phyloP scores from a whole-genome alignment of 1,140 invertebrate genomes.

The Ceratosolen solmsi region DNA sequence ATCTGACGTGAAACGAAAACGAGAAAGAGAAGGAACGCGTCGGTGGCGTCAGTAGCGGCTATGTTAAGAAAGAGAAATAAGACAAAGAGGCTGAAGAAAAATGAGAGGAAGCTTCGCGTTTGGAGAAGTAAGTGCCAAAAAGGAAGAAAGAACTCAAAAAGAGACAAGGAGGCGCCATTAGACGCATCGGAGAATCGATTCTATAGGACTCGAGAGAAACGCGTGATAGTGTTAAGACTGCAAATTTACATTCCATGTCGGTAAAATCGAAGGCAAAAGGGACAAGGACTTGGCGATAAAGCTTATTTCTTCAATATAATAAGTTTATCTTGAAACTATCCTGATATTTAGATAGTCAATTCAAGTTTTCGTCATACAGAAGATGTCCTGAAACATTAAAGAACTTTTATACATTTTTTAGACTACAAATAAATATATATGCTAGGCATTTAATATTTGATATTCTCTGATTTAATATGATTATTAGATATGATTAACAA shows the following conservation, averaged over 20 bases:
- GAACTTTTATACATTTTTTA: too few relatives aligned
- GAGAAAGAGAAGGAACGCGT: slow-evolving; percentile 40
- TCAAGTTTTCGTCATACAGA: background rate
- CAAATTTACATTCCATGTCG: slow-evolving; percentile 7
- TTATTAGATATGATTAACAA: too few relatives aligned
- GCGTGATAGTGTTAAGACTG: slow-evolving; percentile 24
- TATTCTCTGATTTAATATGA: too few relatives aligned
- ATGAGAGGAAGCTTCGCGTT: slow-evolving; percentile 18
- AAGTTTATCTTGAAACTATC: background rate
- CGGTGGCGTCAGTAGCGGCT: too few relatives aligned
- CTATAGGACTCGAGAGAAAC: background rate
- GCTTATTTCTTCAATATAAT: slow-evolving; percentile 16
- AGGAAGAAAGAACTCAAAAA: slow-evolving; percentile 12
- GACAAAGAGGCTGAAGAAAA: slow-evolving; percentile 5
- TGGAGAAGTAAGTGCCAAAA: slow-evolving; percentile 23
- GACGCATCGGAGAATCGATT: slow-evolving; percentile 30
- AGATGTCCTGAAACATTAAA: too few relatives aligned
- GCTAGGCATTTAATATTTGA: too few relatives aligned
- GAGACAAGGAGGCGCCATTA: slow-evolving; percentile 25
- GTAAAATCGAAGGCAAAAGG: slow-evolving; percentile 10
- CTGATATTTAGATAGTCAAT: background rate
- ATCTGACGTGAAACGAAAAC: slow-evolving; percentile 63
- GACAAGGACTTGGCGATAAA: background rate
- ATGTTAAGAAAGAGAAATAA: slow-evolving; percentile 30
- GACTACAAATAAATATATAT: too few relatives aligned